Base-by-base conservation (phyloP, 2,113 vertebrate genomes). In the Gymnobelideus leadbeateri region DNA sequence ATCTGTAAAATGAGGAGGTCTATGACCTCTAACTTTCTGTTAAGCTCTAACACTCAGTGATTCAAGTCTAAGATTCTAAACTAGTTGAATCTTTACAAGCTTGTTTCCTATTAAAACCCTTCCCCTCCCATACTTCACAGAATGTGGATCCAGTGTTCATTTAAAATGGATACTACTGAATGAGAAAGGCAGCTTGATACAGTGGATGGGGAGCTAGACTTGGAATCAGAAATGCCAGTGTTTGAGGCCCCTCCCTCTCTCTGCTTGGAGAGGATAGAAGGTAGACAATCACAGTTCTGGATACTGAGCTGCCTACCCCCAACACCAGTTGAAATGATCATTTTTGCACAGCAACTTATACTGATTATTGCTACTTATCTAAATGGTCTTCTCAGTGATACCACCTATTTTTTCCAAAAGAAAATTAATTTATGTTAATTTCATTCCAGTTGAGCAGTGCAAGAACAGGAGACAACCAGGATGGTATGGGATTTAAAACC, bases 341-440 rank as follows among this genome's bases (percentile, higher is more conserved):
- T 84, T 84, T 19, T 84, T 84, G 68, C n/a, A 21, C 19, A 43
- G n/a, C 68, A 84, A 21, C 16, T 84, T 84, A 84, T 8, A 23
- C 68, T 21, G 2, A 47, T 50, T 91, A 43, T 31, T 96, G 14
- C 26, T 93, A 23, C 89, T 95, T 92, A 95, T 91, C 6, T 95
- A 95, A 96, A 93, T 94, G 47, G 46, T 25, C 47, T 96, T 51
- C 26, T 96, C 26, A 92, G 89, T 92, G 91, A 28, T 47, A 94
- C 10, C 2, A 93, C 24, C 61, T 77, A 8, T 43, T 77, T 68
- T 43, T 94, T 95, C 95, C 91, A 96, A 94, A 94, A 37, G 50
- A 91, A 97, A 95, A 93, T 0, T 3, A 90, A 89, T 89, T 31
- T 12, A 50, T 52, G 54, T 95, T 95, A 96, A 95, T 89, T 96